Conservation (phyloP, 2,797 vertebrate genomes). For the Malacoctenus gilli region DNA sequence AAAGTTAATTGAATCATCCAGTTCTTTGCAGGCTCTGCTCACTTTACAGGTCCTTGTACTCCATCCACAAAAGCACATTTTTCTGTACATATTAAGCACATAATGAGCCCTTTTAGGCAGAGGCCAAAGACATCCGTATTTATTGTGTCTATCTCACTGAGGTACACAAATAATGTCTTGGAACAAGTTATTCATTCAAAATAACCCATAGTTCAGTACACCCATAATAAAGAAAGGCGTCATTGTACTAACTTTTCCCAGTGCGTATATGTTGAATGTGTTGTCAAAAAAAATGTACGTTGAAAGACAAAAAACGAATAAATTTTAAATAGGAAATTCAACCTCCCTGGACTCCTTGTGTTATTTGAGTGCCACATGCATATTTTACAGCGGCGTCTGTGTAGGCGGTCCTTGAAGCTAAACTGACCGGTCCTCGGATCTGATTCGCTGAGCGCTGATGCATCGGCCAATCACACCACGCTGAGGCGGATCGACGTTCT, state of each 20-base stretch:
- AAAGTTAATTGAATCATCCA: no score
- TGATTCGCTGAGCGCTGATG: constrained; percentile 58
- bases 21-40: no score
- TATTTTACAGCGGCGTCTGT: background rate
- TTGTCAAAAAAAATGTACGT: constrained; percentile 57
- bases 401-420: constrained; percentile 25
- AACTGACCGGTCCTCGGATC: constrained; percentile 27
- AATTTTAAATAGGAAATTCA: constrained; percentile 49
- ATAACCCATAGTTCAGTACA: no score
- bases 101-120: no score
- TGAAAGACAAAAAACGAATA: constrained; percentile 60
- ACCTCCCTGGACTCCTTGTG: constrained; percentile 10
- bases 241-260: constrained; percentile 52
- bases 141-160: no score
- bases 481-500: constrained; percentile 43
- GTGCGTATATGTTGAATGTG: constrained; percentile 46
- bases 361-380: constrained; percentile 19
- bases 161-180: no score
- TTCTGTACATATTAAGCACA: no score
- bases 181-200: no score
- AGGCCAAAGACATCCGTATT: no score
- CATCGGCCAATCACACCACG: constrained; percentile 62
- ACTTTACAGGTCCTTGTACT: no score
- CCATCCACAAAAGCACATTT: no score
- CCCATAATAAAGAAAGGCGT: no score